phyloP scores from a whole-genome alignment of 1,140 invertebrate species.

The Drosophila nebulosa region DNA sequence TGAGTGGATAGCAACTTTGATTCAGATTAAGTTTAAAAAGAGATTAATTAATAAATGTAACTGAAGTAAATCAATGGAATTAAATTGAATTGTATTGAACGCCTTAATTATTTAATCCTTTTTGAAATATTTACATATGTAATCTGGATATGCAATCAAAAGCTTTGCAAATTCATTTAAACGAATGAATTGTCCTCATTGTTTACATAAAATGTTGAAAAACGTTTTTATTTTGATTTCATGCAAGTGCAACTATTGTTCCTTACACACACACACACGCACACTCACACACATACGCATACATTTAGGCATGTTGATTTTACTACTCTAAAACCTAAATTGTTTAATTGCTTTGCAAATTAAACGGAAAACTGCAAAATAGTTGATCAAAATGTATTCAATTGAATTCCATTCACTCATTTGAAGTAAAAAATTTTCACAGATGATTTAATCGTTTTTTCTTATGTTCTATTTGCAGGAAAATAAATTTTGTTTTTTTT shows the following conservation, averaged over 20 bases:
- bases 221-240: background rate
- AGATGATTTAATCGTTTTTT: background rate
- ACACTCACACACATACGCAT: too few species aligned
- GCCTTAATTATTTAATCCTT: too few species aligned
- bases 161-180: constrained; percentile 25
- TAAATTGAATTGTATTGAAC: too few species aligned
- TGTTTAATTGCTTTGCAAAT: background rate
- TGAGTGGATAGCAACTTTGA: too few species aligned
- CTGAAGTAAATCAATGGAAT: too few species aligned
- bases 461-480: constrained; percentile 43
- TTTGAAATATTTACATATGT: too few species aligned
- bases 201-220: background rate
- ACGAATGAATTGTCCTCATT: background rate
- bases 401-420: background rate
- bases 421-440: background rate
- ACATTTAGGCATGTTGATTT: constrained; percentile 3
- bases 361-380: background rate
- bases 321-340: background rate
- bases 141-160: too few species aligned
- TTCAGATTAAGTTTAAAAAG: too few species aligned
- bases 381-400: background rate
- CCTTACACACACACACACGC: background rate
- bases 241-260: background rate
- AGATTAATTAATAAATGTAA: too few species aligned
- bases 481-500: background rate